These are phyloP conservation scores for Leptinotarsa undecemlineata DNA, from an alignment of 1,140 invertebrate genomes.

Conservation along the genomic window DNA sequence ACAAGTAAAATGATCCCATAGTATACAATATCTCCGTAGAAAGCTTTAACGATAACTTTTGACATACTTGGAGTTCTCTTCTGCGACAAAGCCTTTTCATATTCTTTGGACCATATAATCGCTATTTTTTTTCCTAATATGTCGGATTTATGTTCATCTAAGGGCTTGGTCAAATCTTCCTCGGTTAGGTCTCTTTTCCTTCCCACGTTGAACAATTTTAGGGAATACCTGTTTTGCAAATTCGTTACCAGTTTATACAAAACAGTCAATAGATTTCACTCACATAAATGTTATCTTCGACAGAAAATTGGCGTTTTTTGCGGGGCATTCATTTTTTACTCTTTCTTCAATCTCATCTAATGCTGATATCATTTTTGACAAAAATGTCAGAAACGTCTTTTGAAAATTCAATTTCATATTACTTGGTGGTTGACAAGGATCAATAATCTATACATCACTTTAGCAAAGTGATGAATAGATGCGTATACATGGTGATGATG, in stretches of 20 bases:
- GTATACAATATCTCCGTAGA: constrained; percentile 50
- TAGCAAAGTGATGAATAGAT: no score
- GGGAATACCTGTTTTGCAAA: constrained; percentile 50
- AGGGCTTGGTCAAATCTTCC: constrained; percentile 42
- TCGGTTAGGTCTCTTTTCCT: constrained; percentile 44
- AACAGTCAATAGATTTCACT: constrained; percentile 20
- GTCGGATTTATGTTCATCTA: constrained; percentile 45
- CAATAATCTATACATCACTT: no score
- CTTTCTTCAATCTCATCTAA: not conserved
- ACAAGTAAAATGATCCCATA: constrained; percentile 51
- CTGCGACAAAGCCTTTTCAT: constrained; percentile 36
- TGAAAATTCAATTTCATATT: no score
- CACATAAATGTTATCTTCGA: constrained; percentile 61
- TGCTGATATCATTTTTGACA: constrained; percentile 1
- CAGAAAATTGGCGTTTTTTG: constrained; percentile 57
- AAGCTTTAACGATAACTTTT: constrained; percentile 52
- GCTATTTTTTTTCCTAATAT: constrained; percentile 45
- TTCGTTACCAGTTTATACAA: constrained; percentile 18
- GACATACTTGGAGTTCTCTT: constrained; percentile 51
- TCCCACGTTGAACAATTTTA: constrained; percentile 44
- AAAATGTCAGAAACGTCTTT: not conserved
- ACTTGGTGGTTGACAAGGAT: no score
- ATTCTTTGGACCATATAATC: constrained; percentile 42
- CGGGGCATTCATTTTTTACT: constrained; percentile 54
- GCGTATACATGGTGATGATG: no score